Base-by-base conservation (phyloP, 2,888 invertebrate species). In the Lepidocyrtoides sp. region DNA sequence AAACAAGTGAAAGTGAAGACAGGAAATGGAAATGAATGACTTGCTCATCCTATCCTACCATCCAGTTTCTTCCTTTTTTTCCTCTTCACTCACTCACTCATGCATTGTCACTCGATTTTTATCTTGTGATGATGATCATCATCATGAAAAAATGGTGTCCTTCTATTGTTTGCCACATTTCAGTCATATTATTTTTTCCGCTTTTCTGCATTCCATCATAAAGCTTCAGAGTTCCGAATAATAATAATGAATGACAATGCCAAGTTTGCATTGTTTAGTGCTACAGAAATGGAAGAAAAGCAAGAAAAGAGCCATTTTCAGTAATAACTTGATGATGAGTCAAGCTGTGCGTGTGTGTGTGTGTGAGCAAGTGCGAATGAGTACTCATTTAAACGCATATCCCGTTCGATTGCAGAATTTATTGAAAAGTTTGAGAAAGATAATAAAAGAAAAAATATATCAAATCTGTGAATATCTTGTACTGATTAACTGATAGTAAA, bases 321-420 rank as follows among this genome's bases (percentile, higher is more conserved):
- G 86, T 86, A 86, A 86, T 86, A 86, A 86, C 77, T 75, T n/a
- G n/a, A n/a, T 86, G 86, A 86, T 86, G 86, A 86, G 77, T 75
- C 86, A 86, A 77, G 77, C 63, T 77, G 60, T 57, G 85, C 54
- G 41, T 75, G 32, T 26, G 29, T 17, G 63, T 17, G n/a, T n/a
- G n/a, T n/a, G n/a, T n/a, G n/a, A n/a, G n/a, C n/a, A n/a, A n/a
- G n/a, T n/a, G n/a, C n/a, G 12, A 63, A 57, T 7, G 17, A 57
- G 17, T n/a, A 10, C n/a, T 66, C 66, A 29, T 7, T 12, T 29
- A 2, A 60, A 63, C 14, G 44, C 83, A 69, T 83, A 29, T n/a
- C n/a, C n/a, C n/a, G n/a, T n/a, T n/a, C n/a, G n/a, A n/a, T n/a
- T n/a, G n/a, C n/a, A n/a, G n/a, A n/a, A n/a, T n/a, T n/a, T n/a